These are phyloP conservation scores for Euura saliciscinereae DNA, from an alignment of 1,140 invertebrate genomes.

Conservation along the genomic window DNA sequence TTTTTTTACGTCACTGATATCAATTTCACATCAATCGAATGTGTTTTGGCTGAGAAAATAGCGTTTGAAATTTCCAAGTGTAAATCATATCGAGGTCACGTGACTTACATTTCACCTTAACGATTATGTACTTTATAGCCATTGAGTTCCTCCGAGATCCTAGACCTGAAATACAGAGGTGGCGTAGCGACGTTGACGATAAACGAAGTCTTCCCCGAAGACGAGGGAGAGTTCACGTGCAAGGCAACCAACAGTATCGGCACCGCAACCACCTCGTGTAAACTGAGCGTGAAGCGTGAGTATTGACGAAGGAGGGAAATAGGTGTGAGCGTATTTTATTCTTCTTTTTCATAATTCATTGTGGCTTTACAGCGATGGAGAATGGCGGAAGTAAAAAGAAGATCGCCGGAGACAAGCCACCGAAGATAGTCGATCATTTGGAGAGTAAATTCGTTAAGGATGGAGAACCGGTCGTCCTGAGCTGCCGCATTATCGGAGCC, in stretches of 20 bases:
- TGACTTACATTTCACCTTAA: no score
- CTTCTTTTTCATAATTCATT: conserved; percentile 10
- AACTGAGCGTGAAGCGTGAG: conserved; percentile 83
- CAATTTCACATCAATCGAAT: no score
- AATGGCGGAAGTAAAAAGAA: conserved; percentile 56
- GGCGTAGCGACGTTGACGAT: conserved; percentile 85
- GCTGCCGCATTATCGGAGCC: conserved; percentile 85
- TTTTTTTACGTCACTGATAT: no score
- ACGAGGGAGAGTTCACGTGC: conserved; percentile 88
- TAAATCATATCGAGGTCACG: no score
- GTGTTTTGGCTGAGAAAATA: no score
- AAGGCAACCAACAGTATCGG: conserved; percentile 91
- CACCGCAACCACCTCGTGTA: conserved; percentile 80
- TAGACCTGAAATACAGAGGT: conserved; percentile 91
- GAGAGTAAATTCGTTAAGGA: conserved; percentile 82
- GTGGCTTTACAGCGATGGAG: conserved; percentile 68
- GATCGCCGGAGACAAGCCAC: conserved; percentile 74
- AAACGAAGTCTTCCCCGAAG: conserved; percentile 92
- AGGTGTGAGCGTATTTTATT: no score
- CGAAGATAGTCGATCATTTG: conserved; percentile 84
- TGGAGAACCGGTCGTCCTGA: conserved; percentile 83
- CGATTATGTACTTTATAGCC: conserved; percentile 40
- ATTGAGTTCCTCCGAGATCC: conserved; percentile 80
- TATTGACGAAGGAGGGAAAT: conserved; percentile 31
- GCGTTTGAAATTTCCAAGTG: no score